Base-by-base conservation (phyloP, 2,113 vertebrate genomes). In the Trichechus manatus region DNA sequence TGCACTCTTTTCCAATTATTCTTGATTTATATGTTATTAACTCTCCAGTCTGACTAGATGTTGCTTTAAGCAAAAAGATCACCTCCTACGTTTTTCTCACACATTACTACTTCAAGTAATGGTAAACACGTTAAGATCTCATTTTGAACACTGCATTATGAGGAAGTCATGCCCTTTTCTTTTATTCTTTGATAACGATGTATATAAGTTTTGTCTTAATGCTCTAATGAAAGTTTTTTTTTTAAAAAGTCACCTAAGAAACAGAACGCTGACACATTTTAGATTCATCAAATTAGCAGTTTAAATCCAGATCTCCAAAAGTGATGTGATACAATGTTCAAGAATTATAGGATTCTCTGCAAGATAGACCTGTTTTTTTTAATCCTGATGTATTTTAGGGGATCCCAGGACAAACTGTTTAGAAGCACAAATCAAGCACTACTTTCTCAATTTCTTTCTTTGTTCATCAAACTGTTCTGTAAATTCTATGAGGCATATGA, bases 1-100 rank as follows among this genome's bases (percentile, higher is more conserved):
- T 66, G 39, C 22, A 25, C 47, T 78, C 6, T 86, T 92, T 85
- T 79, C 20, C 53, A 88, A 44, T 7, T 56, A 15, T 29, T 92
- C n/a, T 33, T 88, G 70, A 75, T 64, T 61, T 78, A 47, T 1
- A n/a, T 42, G 44, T 80, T 80, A 96, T 47, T 93, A 85, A 93
- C 44, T 81, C 78, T 88, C 87, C 23, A 39, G 20, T 82, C 15
- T 61, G 72, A 79, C 7, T 29, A 70, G 66, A 78, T 64, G 1
- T 15, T 42, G 2, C 47, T 94, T 63, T 92, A 84, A 87, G 17
- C 47, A 6, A 92, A 92, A 91, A 78, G 5, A 89, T 14, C 3
- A 56, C 17, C 6, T 36, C 13, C 27, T 44, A 72, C 2, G 5
- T 68, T 93, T 79, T 78, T 47, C 17, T n/a, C 81, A 70, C 14